phyloP scores from a whole-genome alignment of 1,140 invertebrate genomes.

The Theocolax elegans region DNA sequence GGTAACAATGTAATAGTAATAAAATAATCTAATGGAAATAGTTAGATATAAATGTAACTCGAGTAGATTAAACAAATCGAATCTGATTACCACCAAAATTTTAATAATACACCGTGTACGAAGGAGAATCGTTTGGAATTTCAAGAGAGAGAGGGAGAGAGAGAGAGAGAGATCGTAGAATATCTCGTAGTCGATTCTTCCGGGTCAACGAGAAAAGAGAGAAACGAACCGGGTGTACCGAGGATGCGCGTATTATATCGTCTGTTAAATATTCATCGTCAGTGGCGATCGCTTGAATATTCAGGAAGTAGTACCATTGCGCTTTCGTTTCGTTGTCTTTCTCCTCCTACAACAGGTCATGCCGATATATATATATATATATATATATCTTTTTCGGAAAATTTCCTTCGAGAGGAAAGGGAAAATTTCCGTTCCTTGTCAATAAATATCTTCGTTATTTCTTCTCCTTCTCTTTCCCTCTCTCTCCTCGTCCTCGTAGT shows the following conservation, averaged over 20 bases:
- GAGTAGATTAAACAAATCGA: no score
- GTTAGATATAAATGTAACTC: no score
- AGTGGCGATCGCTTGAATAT: constrained; percentile 30
- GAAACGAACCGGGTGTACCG: no score
- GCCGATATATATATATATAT: neutral
- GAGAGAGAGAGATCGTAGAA: no score
- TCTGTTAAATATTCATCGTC: constrained; percentile 35
- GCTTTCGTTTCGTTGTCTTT: neutral
- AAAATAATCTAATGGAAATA: no score
- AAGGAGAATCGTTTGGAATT: neutral
- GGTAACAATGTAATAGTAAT: no score
- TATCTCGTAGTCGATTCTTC: no score
- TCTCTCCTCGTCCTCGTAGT: no score
- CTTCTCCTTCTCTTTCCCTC: neutral
- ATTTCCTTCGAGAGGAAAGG: no score
- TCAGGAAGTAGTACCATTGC: constrained; percentile 8
- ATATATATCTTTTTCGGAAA: no score
- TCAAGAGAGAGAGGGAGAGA: no score
- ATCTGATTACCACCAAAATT: neutral
- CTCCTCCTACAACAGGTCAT: neutral
- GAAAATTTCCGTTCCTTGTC: neutral
- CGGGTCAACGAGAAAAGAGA: constrained; percentile 14
- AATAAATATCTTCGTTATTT: neutral
- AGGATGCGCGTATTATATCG: constrained; percentile 2
- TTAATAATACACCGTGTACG: neutral